Evolutionary conservation across 2,888 invertebrate species (phyloP).

Genomic region (Vesta saturnalis): DNA sequence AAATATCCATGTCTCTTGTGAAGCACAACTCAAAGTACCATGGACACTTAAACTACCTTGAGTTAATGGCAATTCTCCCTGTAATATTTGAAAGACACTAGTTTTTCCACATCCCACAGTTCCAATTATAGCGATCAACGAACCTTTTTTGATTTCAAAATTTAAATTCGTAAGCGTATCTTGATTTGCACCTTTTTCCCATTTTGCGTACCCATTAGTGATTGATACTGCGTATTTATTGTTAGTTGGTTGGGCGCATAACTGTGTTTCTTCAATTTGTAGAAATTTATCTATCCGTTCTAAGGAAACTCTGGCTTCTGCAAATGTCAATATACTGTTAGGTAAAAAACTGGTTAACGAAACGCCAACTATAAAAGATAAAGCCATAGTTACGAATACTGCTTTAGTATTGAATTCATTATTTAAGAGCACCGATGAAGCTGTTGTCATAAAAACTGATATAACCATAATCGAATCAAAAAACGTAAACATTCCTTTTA

Average conservation of each 20-base stretch:
- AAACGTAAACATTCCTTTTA: neutral
- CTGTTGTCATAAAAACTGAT: neutral
- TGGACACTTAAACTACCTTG: neutral
- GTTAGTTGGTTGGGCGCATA: neutral
- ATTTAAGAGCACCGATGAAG: neutral
- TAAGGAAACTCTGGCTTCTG: slow-evolving; percentile 76
- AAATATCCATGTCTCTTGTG: slow-evolving; percentile 76
- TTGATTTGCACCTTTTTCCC: slow-evolving; percentile 15
- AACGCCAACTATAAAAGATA: neutral
- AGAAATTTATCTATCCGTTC: slow-evolving; percentile 70
- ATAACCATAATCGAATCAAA: neutral
- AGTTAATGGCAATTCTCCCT: neutral
- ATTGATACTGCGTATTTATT: neutral
- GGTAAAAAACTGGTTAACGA: slow-evolving; percentile 89
- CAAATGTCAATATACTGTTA: slow-evolving; percentile 64
- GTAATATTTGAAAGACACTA: slow-evolving; percentile 60
- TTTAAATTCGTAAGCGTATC: slow-evolving; percentile 55
- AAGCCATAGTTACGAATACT: neutral
- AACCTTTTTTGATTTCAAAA: slow-evolving; percentile 63
- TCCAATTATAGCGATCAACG: slow-evolving; percentile 81
- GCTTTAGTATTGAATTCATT: neutral
- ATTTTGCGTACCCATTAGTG: neutral
- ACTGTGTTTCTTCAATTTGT: slow-evolving; percentile 35
- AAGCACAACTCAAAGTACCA: slow-evolving; percentile 48
- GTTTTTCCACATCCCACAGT: slow-evolving; percentile 88